A percentile compares a stretch with the other conserved stretches of the same genome.
Evolutionary conservation across 2,113 vertebrate genomes (phyloP).

Genomic region (Macrotis lagotis): DNA sequence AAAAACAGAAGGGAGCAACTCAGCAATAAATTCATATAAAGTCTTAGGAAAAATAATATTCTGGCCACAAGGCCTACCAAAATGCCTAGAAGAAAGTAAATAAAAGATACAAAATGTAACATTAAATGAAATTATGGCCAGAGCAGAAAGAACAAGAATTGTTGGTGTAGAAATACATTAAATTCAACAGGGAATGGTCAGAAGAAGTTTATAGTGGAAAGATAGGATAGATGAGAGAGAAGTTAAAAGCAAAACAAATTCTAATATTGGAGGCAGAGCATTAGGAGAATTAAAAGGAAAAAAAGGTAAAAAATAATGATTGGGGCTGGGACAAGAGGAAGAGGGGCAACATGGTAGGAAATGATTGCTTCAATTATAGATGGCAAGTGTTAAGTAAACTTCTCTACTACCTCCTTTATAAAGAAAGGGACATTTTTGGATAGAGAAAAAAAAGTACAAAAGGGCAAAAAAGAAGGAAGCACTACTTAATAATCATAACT

Average conservation of each 20-base stretch:
- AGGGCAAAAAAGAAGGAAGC: background rate
- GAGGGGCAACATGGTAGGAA: background rate
- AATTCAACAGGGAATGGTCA: background rate
- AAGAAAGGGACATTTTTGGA: background rate
- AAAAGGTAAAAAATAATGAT: background rate
- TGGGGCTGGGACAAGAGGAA: background rate
- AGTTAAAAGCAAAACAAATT: background rate
- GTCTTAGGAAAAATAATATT: background rate
- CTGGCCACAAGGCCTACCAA: background rate
- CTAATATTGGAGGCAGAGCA: background rate
- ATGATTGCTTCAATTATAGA: background rate
- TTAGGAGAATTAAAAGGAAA: background rate
- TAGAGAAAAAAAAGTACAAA: background rate
- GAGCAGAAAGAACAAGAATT: background rate
- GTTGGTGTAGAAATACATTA: background rate
- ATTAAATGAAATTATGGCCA: background rate
- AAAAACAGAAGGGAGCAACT: background rate
- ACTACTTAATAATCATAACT: background rate
- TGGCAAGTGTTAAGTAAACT: background rate
- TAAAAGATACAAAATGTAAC: background rate
- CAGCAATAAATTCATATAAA: background rate
- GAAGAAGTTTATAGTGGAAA: background rate
- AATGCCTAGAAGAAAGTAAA: background rate
- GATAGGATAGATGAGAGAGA: background rate
- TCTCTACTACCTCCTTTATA: background rate